These are phyloP conservation scores for Whitmania pigra DNA, from an alignment of 1,140 invertebrate genomes.

Conservation along the genomic window DNA sequence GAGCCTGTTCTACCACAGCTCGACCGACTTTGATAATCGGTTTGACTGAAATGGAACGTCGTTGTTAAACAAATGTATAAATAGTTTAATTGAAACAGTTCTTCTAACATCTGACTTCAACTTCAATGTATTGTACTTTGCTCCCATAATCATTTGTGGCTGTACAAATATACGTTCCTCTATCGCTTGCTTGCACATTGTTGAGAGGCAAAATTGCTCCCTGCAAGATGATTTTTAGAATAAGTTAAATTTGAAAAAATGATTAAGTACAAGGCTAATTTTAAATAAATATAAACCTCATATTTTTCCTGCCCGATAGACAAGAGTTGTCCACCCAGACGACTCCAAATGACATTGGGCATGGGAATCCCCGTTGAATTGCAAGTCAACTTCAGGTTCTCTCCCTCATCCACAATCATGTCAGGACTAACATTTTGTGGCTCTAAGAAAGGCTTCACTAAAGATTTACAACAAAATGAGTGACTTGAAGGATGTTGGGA, in stretches of 20 bases:
- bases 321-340: slow-evolving; percentile 20
- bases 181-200: slow-evolving; percentile 8
- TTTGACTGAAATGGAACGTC: slow-evolving; percentile 13
- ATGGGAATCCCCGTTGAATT: slow-evolving; percentile 20
- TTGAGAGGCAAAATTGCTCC: slow-evolving; percentile 10
- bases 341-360: slow-evolving; percentile 21
- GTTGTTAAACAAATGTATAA: neutral
- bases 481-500: no score
- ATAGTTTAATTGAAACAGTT: neutral
- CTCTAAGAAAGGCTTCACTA: slow-evolving; percentile 14
- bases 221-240: slow-evolving; percentile 1
- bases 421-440: slow-evolving; percentile 22
- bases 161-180: slow-evolving; percentile 19
- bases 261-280: neutral
- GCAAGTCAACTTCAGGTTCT: slow-evolving; percentile 20
- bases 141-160: slow-evolving; percentile 12
- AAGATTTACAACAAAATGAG: neutral
- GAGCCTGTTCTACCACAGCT: slow-evolving; percentile 11
- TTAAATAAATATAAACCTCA: slow-evolving; percentile 14
- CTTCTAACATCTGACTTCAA: slow-evolving; percentile 22
- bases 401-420: slow-evolving; percentile 20
- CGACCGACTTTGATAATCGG: slow-evolving; percentile 8
- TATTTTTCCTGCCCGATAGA: slow-evolving; percentile 19
- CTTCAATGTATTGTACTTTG: slow-evolving; percentile 13
- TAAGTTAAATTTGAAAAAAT: slow-evolving; percentile 2